A percentile compares a stretch with the other conserved stretches of the same genome.
Conservation (phyloP, 37 sponge, comb jelly and placozoan genomes). For the Corticium candelabrum region DNA sequence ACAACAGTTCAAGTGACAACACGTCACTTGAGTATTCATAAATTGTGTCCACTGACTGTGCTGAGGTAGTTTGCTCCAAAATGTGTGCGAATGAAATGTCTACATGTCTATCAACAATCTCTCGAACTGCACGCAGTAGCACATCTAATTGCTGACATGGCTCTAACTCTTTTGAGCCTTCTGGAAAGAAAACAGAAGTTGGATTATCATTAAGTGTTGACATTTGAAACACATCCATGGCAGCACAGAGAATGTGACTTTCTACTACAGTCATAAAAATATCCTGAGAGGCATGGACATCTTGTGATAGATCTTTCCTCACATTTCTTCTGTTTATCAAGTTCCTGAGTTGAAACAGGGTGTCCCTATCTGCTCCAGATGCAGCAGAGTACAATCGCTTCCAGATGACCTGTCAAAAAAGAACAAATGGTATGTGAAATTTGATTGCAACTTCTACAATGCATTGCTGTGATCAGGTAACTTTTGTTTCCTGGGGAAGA, state of each 20-base stretch:
- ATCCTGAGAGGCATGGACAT: conserved; percentile 25
- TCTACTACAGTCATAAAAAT: conserved; percentile 11
- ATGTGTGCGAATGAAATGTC: neutral
- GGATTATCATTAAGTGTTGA: neutral
- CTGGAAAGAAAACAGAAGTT: conserved; percentile 8
- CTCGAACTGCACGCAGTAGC: neutral
- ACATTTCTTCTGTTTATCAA: conserved; percentile 35
- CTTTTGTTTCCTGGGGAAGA: too few species aligned
- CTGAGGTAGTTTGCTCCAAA: neutral
- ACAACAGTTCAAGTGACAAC: conserved; percentile 18
- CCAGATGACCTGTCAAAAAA: conserved; percentile 30
- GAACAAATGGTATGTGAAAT: neutral
- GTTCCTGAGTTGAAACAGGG: conserved; percentile 38
- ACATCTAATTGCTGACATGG: neutral
- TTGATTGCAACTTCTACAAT: neutral
- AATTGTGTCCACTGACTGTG: neutral
- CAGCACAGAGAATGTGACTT: conserved; percentile 26
- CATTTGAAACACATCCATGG: conserved; percentile 24
- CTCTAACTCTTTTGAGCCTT: neutral
- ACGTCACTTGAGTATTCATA: conserved; percentile 22
- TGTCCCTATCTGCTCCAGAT: conserved; percentile 28
- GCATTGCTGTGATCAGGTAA: too few species aligned
- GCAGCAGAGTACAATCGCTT: conserved; percentile 15
- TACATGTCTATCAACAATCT: conserved; percentile 10
- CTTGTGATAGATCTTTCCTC: neutral